These are phyloP conservation scores for Sebastes hopkinsi DNA, from an alignment of 2,797 vertebrate species.

Conservation along the genomic window DNA sequence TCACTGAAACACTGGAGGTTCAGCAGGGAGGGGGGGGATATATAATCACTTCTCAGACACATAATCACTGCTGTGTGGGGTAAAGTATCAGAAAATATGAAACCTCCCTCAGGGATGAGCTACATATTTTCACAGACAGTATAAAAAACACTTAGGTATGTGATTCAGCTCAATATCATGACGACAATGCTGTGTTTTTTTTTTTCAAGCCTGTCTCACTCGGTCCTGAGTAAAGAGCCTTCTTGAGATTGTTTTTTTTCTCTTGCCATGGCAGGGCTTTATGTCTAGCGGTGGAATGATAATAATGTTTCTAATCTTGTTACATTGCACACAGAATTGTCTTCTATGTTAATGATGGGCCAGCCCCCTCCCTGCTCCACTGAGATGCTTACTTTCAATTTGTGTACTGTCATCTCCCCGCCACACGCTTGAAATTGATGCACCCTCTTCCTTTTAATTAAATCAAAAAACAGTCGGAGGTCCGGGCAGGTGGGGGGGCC, in stretches of 20 bases:
- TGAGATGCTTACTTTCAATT: constrained; percentile 85
- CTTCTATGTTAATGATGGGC: constrained; percentile 83
- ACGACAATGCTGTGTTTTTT: not conserved
- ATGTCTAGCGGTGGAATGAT: constrained; percentile 70
- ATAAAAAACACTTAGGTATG: constrained; percentile 37
- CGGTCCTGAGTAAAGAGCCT: constrained; percentile 33
- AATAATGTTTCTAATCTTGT: constrained; percentile 87
- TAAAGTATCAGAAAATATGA: constrained; percentile 57
- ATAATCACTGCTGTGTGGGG: constrained; percentile 51
- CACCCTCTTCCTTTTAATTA: constrained; percentile 83
- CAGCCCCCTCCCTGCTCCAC: constrained; percentile 69
- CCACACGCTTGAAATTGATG: constrained; percentile 80
- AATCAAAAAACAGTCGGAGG: constrained; percentile 81
- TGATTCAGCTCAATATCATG: constrained; percentile 30
- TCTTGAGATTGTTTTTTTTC: constrained; percentile 27
- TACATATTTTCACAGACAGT: constrained; percentile 38
- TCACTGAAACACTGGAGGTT: constrained; percentile 21
- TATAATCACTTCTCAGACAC: constrained; percentile 57
- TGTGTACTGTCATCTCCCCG: constrained; percentile 86
- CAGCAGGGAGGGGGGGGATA: not conserved
- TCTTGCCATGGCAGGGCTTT: constrained; percentile 51
- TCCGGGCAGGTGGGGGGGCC: constrained; percentile 60
- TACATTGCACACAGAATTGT: constrained; percentile 83
- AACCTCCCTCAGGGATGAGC: constrained; percentile 18
- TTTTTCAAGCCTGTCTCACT: constrained; percentile 16